Evolutionary conservation across 2,797 vertebrate genomes (phyloP).

Genomic region (Cephalopachus bancanus): DNA sequence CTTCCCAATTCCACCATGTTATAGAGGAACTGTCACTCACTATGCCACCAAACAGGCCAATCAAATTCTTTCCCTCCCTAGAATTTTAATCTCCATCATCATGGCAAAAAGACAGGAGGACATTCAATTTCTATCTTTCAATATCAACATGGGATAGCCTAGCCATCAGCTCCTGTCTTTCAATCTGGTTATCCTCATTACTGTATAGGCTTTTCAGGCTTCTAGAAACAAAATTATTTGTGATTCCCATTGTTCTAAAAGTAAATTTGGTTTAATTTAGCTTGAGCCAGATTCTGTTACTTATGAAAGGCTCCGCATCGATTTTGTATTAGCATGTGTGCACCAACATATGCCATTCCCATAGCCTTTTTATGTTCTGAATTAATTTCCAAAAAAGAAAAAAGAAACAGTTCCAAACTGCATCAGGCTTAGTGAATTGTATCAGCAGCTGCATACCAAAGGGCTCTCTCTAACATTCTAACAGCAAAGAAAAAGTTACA

Average conservation of each 20-base stretch:
- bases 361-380: conserved; percentile 28
- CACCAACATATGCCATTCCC: background rate
- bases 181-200: background rate
- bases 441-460: conserved; percentile 66
- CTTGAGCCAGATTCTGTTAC: conserved; percentile 41
- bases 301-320: background rate
- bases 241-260: background rate
- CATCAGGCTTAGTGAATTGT: conserved; percentile 59
- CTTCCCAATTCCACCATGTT: background rate
- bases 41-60: background rate
- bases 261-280: conserved; percentile 53
- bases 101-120: background rate
- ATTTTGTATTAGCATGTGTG: conserved; percentile 19
- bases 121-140: background rate
- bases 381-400: conserved; percentile 66
- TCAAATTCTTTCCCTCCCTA: background rate
- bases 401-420: background rate
- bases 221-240: background rate
- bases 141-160: background rate
- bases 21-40: background rate
- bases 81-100: background rate
- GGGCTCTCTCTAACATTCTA: conserved; percentile 65
- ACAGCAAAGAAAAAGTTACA: background rate
- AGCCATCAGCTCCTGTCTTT: background rate
- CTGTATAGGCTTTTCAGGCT: background rate